Evolutionary conservation across 1,140 invertebrate species (phyloP), one percentile per base, ranked within the genome.

Genomic region (Melitaea cinxia): DNA sequence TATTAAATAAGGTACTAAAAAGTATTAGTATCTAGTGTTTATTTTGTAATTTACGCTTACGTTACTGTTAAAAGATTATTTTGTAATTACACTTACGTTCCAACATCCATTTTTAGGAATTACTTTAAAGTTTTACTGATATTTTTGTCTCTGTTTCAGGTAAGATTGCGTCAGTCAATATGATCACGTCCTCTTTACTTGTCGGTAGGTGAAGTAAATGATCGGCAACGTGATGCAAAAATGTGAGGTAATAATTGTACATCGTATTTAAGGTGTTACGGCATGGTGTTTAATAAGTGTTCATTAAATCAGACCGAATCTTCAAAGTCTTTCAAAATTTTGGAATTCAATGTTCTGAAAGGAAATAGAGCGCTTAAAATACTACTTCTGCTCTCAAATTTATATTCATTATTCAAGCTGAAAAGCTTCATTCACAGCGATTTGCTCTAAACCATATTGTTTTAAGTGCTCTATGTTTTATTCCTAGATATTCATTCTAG

Each of bases 321-420:
- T n/a, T n/a, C 14, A 42, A 42, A 42, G n/a, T n/a, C 37, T 14
- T 19, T 5, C 15, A 42, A 15, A 42, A n/a, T 42, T 17, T 15
- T 4, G 14, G 2, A 19, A 15, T 42, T 17, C 37, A 42, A 14
- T 7, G 7, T 6, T 17, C 9, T 17, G 14, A 14, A 15, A 6
- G 37, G 1, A 42, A 42, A 42, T 42, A 42, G 37, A 42, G 37
- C 37, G 10, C 35, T 42, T 42, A 42, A 42, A 17, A 42, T 42
- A 42, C 14, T 7, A 42, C 37, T 42, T 42, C 17, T 42, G 37
- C 37, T 42, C 37, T 42, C 24, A 24, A 52, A 17, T 52, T 52
- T 52, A 52, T 52, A 52, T 52, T 52, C 49, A 42, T 53, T 23
- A 42, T 53, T 45, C 50, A 15, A 17, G 14, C n/a, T 52, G n/a